These are phyloP conservation scores for Nannospalax galili DNA, from an alignment of 2,113 vertebrate species.

Conservation along the genomic window DNA sequence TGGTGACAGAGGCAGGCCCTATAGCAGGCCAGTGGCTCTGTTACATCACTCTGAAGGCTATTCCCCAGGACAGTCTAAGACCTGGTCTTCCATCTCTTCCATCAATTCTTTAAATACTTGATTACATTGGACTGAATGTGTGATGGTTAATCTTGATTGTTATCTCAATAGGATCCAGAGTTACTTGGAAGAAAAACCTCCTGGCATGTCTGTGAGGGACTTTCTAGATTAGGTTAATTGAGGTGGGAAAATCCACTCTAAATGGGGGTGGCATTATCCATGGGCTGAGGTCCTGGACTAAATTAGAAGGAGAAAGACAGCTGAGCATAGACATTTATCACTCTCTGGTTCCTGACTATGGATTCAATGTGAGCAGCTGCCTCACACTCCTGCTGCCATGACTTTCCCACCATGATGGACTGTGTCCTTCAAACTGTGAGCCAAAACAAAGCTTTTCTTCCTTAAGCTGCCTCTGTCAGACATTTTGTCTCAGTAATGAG, in stretches of 20 bases:
- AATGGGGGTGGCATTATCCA: not conserved
- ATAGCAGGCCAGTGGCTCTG: too few relatives aligned
- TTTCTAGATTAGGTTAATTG: not conserved
- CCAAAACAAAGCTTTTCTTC: not conserved
- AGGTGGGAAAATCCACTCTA: not conserved
- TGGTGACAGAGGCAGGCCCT: too few relatives aligned
- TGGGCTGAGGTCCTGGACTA: not conserved
- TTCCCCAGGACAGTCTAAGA: too few relatives aligned
- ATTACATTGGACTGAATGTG: too few relatives aligned
- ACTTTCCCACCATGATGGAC: too few relatives aligned
- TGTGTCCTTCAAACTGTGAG: not conserved
- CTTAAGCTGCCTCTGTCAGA: not conserved
- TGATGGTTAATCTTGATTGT: too few relatives aligned
- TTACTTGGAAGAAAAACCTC: too few relatives aligned
- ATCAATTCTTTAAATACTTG: too few relatives aligned
- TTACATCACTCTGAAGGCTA: too few relatives aligned
- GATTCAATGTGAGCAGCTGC: not conserved
- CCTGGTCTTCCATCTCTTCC: too few relatives aligned
- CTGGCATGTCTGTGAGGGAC: too few relatives aligned
- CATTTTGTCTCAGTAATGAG: not conserved
- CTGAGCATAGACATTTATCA: not conserved
- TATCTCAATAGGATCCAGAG: too few relatives aligned
- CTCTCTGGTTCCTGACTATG: not conserved
- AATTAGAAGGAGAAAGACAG: not conserved
- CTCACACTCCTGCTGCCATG: not conserved